Evolutionary conservation across 2,797 vertebrate genomes (phyloP).

Genomic region (Pseudochirops corinnae): DNA sequence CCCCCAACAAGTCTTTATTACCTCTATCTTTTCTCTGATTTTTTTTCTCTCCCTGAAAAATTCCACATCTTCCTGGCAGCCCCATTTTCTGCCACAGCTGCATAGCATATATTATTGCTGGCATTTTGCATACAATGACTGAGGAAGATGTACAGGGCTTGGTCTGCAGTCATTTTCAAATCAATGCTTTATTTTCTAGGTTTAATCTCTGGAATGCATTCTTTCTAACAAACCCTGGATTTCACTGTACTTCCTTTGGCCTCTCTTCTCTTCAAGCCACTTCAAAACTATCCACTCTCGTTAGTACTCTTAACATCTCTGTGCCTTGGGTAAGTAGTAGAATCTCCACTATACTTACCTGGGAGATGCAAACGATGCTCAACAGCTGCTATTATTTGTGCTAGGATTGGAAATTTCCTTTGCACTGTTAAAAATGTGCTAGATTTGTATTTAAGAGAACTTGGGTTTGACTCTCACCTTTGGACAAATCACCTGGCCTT

Average conservation of each 20-base stretch:
- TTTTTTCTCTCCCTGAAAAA: slow-evolving; percentile 59
- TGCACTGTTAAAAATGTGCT: background rate
- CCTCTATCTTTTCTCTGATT: slow-evolving; percentile 29
- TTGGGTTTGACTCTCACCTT: background rate
- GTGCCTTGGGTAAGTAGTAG: slow-evolving; percentile 27
- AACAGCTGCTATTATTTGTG: background rate
- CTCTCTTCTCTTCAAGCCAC: slow-evolving; percentile 32
- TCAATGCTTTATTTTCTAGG: slow-evolving; percentile 66
- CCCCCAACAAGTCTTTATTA: slow-evolving; percentile 51
- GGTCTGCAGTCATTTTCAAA: slow-evolving; percentile 62
- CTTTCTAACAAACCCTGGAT: slow-evolving; percentile 48
- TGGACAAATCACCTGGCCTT: background rate
- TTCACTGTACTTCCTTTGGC: slow-evolving; percentile 3
- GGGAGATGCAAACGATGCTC: slow-evolving; percentile 2
- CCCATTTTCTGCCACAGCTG: slow-evolving; percentile 65
- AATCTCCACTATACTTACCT: slow-evolving; percentile 7
- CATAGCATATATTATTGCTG: slow-evolving; percentile 65
- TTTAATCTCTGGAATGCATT: slow-evolving; percentile 56
- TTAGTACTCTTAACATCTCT: slow-evolving; percentile 37
- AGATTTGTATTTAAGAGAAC: background rate
- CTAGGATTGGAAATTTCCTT: slow-evolving; percentile 7
- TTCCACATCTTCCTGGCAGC: slow-evolving; percentile 61
- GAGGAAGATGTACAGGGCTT: slow-evolving; percentile 48
- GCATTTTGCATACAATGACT: slow-evolving; percentile 69
- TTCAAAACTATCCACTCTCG: slow-evolving; percentile 42